phyloP scores from a whole-genome alignment of 2,797 vertebrate genomes.

The Rousettus madagascariensis region DNA sequence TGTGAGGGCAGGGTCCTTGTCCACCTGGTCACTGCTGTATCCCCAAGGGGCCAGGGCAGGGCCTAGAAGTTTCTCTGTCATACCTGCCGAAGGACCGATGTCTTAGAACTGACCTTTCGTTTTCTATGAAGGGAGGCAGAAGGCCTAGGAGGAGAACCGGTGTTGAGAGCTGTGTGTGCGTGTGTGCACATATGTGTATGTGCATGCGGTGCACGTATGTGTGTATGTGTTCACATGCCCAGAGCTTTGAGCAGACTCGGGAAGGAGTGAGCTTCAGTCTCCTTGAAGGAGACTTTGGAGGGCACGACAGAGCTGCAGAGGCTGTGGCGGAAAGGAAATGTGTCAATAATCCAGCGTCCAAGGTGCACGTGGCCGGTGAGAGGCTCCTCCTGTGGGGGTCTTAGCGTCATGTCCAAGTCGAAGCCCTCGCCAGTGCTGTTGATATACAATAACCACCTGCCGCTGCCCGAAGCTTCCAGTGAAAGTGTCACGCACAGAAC shows the following conservation, averaged over 20 bases:
- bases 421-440: neutral
- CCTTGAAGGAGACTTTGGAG: neutral
- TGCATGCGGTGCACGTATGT: too few species aligned
- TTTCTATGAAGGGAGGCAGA: neutral
- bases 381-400: neutral
- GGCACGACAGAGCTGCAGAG: neutral
- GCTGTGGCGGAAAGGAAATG: neutral
- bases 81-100: neutral
- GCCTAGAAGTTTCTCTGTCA: neutral
- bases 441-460: neutral
- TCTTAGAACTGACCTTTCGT: neutral
- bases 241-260: neutral
- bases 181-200: too few species aligned
- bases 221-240: too few species aligned
- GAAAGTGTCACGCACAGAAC: neutral
- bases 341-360: neutral
- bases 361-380: neutral
- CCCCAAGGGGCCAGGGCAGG: neutral
- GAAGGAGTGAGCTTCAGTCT: neutral
- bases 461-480: neutral
- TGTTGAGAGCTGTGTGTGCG: neutral
- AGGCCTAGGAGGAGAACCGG: neutral
- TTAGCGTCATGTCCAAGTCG: neutral
- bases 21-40: accelerated
- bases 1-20: neutral